Conservation (phyloP, 2,797 vertebrate genomes). For the Urosaurus nigricauda region DNA sequence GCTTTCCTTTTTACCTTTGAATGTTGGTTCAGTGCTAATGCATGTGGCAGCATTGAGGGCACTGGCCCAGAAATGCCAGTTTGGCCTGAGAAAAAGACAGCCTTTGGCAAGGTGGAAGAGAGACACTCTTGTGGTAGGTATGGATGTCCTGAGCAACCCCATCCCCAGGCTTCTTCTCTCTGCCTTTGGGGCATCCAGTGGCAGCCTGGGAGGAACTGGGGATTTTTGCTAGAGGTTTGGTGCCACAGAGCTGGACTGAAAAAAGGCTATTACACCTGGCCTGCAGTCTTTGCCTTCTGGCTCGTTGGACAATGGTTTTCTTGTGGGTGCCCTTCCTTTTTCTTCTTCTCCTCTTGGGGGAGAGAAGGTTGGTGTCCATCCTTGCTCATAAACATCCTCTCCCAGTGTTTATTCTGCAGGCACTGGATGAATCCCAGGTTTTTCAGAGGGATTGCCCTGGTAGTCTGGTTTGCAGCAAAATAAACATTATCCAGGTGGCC, state of each 20-base stretch:
- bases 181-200: background rate
- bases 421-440: conserved; percentile 73
- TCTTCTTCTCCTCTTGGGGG: background rate
- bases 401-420: conserved; percentile 72
- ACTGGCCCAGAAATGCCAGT: background rate
- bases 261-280: background rate
- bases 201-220: too few species aligned
- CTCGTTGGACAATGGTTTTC: conserved; percentile 58
- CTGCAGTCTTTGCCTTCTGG: conserved; percentile 32
- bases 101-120: background rate
- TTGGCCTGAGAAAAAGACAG: background rate
- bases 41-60: too few species aligned
- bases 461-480: too few species aligned
- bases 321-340: background rate
- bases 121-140: background rate
- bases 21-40: too few species aligned
- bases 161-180: background rate
- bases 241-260: background rate
- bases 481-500: too few species aligned
- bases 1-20: too few species aligned
- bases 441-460: too few species aligned
- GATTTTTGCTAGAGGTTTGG: too few species aligned
- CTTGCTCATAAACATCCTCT: conserved; percentile 67
- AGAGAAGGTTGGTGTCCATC: conserved; percentile 59
- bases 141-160: too few species aligned